Evolutionary conservation across 2,888 invertebrate genomes (phyloP), one percentile per base, ranked within the genome.

Genomic region (Rotaria socialis): DNA sequence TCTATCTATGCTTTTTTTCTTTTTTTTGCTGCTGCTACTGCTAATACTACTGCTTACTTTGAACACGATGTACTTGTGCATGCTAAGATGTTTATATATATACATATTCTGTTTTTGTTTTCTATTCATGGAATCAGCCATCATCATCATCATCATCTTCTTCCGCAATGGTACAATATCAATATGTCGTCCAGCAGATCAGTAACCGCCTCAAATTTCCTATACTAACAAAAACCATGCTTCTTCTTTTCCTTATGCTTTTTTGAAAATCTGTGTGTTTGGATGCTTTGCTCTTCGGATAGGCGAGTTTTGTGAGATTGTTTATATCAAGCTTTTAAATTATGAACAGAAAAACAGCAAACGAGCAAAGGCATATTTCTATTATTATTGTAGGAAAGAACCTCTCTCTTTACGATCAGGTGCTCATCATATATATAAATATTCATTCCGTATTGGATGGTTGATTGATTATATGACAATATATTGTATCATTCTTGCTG

Each of bases 31-130:
- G 35, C 35, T 27, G 35, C 67, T 67, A 16, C 35, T 27, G 67
- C 67, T 67, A 35, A 14, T 27, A 67, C 35, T 35, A 67, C 35
- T 67, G 67, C 67, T 67, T 27, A 35, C 67, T 67, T 67, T 35
- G 67, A 19, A 67, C 67, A 67, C 67, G 14, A 67, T 67, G 67
- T 67, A 35, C 35, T 67, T 67, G 67, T 67, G 67, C 67, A 67
- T 67, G 67, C 67, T 67, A 35, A 16, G 67, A 67, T 67, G 67
- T 67, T 67, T 35, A 67, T 67, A 67, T 67, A 67, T 67, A 67
- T 67, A 67, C 67, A 67, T 67, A 67, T 67, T 67, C 67, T 67
- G 35, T 67, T 67, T 67, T 67, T 67, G 67, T 67, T 67, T 67
- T 67, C 67, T 67, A 67, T 67, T 67, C 67, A 67, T 67, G 67